phyloP scores from a whole-genome alignment of 2,888 invertebrate species.

The Brachynemurus nebulosus region DNA sequence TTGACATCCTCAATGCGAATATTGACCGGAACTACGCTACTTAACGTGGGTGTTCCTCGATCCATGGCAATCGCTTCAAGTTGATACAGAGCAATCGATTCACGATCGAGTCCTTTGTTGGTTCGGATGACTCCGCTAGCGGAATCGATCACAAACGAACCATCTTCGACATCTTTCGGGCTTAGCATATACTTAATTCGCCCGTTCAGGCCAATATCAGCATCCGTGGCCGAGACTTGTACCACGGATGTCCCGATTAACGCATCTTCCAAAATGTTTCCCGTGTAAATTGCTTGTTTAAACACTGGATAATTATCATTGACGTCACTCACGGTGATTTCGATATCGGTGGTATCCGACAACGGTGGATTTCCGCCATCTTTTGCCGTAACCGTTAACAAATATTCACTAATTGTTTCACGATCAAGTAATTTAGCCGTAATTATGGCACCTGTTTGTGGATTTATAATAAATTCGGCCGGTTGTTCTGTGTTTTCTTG shows the following conservation, averaged over 20 bases:
- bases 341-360: slow-evolving; percentile 89
- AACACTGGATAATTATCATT: slow-evolving; percentile 91
- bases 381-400: slow-evolving; percentile 80
- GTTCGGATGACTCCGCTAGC: slow-evolving; percentile 86
- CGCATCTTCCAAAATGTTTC: slow-evolving; percentile 77
- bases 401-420: slow-evolving; percentile 66
- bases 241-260: slow-evolving; percentile 66
- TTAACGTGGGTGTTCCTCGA: slow-evolving; percentile 48
- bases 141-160: slow-evolving; percentile 84
- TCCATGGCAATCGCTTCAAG: slow-evolving; percentile 82
- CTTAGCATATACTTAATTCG: slow-evolving; percentile 67
- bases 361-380: slow-evolving; percentile 86
- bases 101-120: slow-evolving; percentile 79
- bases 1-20: slow-evolving; percentile 80
- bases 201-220: slow-evolving; percentile 78
- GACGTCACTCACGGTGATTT: slow-evolving; percentile 88
- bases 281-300: slow-evolving; percentile 65
- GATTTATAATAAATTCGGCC: slow-evolving; percentile 70
- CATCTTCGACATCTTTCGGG: slow-evolving; percentile 63
- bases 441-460: slow-evolving; percentile 84
- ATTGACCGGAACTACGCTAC: slow-evolving; percentile 47
- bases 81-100: slow-evolving; percentile 73
- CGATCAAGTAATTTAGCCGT: slow-evolving; percentile 76
- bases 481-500: slow-evolving; percentile 44
- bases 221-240: slow-evolving; percentile 68